Evolutionary conservation across 2,113 vertebrate species (phyloP).

Genomic region (Parotia lawesii): DNA sequence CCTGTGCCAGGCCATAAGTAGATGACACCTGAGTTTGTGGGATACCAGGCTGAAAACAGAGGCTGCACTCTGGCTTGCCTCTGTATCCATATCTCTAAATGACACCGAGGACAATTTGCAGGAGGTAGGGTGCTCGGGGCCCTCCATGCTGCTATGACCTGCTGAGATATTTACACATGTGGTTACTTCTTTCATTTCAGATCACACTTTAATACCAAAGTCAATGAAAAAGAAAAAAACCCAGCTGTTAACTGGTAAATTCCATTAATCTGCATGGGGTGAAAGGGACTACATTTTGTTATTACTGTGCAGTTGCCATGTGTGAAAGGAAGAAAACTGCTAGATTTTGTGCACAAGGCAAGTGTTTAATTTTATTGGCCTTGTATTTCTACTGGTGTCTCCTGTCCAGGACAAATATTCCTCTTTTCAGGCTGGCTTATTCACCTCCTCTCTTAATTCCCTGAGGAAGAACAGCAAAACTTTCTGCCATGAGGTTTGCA

Average conservation of each 20-base stretch:
- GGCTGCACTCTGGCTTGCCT: neutral
- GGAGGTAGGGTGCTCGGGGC: neutral
- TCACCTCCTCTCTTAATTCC: neutral
- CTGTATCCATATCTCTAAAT: neutral
- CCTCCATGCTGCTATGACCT: neutral
- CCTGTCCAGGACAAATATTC: constrained; percentile 39
- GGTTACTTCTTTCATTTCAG: neutral
- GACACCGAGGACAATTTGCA: neutral
- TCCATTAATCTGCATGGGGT: neutral
- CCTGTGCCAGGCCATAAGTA: neutral
- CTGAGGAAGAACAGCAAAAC: neutral
- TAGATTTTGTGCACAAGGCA: neutral
- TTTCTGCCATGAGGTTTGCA: neutral
- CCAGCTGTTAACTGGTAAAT: neutral
- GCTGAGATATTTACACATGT: neutral
- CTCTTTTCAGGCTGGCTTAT: neutral
- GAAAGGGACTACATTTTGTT: neutral
- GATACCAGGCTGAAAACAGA: neutral
- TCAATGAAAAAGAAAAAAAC: neutral
- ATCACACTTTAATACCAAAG: neutral
- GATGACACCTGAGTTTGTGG: neutral
- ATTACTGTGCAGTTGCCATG: neutral
- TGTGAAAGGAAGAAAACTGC: neutral
- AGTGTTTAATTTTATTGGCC: neutral
- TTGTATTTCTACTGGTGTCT: neutral